Base-by-base conservation (phyloP, 2,888 invertebrate genomes). In the Nymphalis urticae region DNA sequence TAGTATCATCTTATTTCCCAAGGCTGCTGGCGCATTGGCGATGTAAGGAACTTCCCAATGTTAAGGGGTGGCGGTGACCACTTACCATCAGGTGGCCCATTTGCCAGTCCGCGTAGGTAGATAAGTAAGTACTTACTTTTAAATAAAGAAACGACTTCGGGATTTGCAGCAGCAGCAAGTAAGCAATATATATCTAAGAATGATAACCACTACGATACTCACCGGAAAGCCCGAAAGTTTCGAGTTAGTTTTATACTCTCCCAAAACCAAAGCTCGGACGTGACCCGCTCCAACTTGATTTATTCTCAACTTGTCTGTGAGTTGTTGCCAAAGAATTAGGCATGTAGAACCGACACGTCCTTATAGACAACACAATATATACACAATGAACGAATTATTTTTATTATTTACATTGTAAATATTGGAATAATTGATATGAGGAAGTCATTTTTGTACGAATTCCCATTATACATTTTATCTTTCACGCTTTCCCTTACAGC, bases 201-300 rank as follows among this genome's bases (percentile, higher is more conserved):
- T 50, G 50, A 50, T 50, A 50, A 16, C 50, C 50, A 50, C 50
- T 50, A 17, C 50, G 19, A n/a, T 19, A n/a, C n/a, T 50, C 50
- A 50, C 50, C 50, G 50, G 19, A 50, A 19, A 2, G 50, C 19
- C 27, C 19, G 32, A 27, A 48, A 59, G 59, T 36, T 50, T 9
- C 48, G 56, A 19, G 59, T 47, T 32, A 60, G 53, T 66, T 60
- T 66, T 19, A 53, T 32, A 51, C 51, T 48, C 24, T 48, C 24
- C 17, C 7, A 32, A 24, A 64, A 59, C 58, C 58, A 66, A 47
- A 19, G 60, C 3, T 47, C 53, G 42, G 60, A 60, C 42, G 66
- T 53, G 50, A 47, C 60, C 27, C 60, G n/a, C 24, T 24, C 36
- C 32, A 19, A 17, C 66, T 53, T 66, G 66, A 66, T 60, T 53